Percentiles rank a stretch among this genome's conserved stretches.
These are phyloP conservation scores for Anarsia innoxiella DNA, from an alignment of 2,888 invertebrate species.

Conservation along the genomic window DNA sequence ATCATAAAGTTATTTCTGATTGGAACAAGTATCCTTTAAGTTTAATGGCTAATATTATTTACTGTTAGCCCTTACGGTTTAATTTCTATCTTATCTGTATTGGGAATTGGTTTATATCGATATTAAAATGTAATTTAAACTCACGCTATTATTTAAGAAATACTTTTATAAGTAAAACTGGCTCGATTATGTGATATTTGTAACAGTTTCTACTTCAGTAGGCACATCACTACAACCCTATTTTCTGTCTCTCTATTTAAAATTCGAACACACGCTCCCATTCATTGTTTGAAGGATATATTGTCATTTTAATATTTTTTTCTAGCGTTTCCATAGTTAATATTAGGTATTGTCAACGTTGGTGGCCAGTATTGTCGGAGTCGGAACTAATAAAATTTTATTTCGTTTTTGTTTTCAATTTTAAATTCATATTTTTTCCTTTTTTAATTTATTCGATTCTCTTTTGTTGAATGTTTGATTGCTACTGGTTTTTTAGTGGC, in stretches of 20 bases:
- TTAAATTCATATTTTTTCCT: neutral
- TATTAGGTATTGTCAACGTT: conserved; percentile 18
- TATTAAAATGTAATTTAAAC: too few species aligned
- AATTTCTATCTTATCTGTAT: too few species aligned
- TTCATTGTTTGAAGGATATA: conserved; percentile 37
- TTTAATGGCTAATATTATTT: too few species aligned
- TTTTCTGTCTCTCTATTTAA: conserved; percentile 22
- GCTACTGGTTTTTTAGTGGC: too few species aligned
- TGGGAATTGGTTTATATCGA: too few species aligned
- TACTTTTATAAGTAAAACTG: too few species aligned
- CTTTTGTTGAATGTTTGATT: neutral
- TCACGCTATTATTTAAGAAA: too few species aligned
- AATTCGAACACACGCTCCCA: conserved; percentile 35
- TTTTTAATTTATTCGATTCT: neutral
- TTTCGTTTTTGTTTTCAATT: conserved; percentile 4
- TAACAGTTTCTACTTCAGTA: too few species aligned
- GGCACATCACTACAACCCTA: conserved; percentile 2
- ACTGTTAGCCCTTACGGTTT: too few species aligned
- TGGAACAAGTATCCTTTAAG: too few species aligned
- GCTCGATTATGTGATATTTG: too few species aligned
- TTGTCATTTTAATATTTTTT: conserved; percentile 29
- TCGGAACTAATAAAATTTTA: conserved; percentile 13
- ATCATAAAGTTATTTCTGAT: too few species aligned
- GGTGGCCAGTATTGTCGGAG: conserved; percentile 27
- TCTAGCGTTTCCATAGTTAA: neutral